phyloP scores from a whole-genome alignment of 2,797 vertebrate species.

The Coreius guichenoti region DNA sequence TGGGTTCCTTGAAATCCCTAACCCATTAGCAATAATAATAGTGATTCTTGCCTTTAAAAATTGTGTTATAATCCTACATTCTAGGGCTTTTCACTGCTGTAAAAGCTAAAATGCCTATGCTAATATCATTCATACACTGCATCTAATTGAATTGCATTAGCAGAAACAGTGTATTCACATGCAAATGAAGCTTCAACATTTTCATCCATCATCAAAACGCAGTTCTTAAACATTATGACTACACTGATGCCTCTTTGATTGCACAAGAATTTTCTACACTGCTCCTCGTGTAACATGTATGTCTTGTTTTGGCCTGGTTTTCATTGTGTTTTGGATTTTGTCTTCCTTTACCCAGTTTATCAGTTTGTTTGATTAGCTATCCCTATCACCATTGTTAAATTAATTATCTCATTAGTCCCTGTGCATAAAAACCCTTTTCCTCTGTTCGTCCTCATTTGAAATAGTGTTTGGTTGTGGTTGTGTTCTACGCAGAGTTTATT shows the following conservation, averaged over 20 bases:
- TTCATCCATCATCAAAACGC: slow-evolving; percentile 10
- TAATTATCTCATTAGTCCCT: too few species aligned
- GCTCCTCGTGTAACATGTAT: too few species aligned
- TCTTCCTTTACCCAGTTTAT: too few species aligned
- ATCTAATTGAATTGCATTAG: slow-evolving; percentile 1
- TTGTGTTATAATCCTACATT: not conserved
- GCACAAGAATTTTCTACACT: not conserved
- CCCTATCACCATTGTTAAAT: too few species aligned
- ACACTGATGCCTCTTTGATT: slow-evolving; percentile 14
- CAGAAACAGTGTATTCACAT: slow-evolving; percentile 13
- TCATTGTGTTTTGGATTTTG: too few species aligned
- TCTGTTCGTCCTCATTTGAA: too few species aligned
- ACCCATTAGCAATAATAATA: not conserved
- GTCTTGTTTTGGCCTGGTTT: too few species aligned
- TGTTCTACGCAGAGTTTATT: too few species aligned
- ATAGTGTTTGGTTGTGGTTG: too few species aligned
- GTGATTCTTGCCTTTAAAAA: not conserved
- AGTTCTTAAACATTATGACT: slow-evolving; percentile 6
- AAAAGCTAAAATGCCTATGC: slow-evolving; percentile 9
- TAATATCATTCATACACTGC: slow-evolving; percentile 1
- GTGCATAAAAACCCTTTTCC: too few species aligned
- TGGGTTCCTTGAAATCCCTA: not conserved
- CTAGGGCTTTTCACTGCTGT: not conserved
- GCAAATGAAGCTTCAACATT: slow-evolving; percentile 19
- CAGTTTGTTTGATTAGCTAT: too few species aligned